Percentiles rank a stretch among this genome's conserved stretches.
Evolutionary conservation across 1,140 invertebrate genomes (phyloP).

Genomic region (Amyelois transitella): DNA sequence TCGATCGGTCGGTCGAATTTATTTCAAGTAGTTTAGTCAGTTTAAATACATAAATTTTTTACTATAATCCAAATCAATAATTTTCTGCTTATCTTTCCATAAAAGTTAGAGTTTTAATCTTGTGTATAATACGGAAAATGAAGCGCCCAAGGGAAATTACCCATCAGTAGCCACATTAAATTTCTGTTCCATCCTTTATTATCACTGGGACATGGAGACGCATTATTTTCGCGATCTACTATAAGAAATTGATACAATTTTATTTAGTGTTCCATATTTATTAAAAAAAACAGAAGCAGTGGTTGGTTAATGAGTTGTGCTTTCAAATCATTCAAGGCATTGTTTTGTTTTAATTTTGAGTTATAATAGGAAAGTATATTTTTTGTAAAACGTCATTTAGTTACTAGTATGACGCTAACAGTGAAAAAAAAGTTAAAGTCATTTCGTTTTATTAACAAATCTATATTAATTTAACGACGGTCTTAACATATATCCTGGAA

Average conservation of each 20-base stretch:
- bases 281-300: background rate
- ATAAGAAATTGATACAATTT: constrained; percentile 1
- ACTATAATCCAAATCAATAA: background rate
- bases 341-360: too few relatives aligned
- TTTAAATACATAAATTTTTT: background rate
- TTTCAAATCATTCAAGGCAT: too few relatives aligned
- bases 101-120: constrained; percentile 27
- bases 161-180: constrained; percentile 52
- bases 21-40: too few relatives aligned
- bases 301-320: too few relatives aligned
- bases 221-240: background rate
- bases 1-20: too few relatives aligned
- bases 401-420: too few relatives aligned
- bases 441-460: too few relatives aligned
- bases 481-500: background rate
- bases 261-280: background rate
- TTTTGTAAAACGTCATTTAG: background rate
- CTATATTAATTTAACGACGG: background rate
- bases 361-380: background rate
- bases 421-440: too few relatives aligned
- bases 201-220: background rate
- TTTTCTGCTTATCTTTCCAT: constrained; percentile 12
- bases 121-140: constrained; percentile 45
- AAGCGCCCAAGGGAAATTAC: constrained; percentile 54
- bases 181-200: constrained; percentile 45